phyloP scores from a whole-genome alignment of 2,888 invertebrate genomes.

The Prosopocoilus inquinatus region DNA sequence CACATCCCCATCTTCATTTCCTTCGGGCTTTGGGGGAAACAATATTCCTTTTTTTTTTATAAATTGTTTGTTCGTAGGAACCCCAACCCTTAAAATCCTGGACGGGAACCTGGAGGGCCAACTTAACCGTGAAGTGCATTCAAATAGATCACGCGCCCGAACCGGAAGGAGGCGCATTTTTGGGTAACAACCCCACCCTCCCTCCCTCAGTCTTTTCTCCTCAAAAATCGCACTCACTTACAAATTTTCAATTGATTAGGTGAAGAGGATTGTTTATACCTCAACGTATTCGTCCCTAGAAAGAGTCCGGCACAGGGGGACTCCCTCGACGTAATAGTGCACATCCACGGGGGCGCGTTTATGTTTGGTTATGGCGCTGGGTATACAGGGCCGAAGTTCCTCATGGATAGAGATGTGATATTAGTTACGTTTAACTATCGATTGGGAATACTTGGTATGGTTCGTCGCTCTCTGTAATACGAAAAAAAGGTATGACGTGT shows the following conservation, averaged over 20 bases:
- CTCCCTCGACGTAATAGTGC: conserved; percentile 58
- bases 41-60: too few species aligned
- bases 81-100: conserved; percentile 57
- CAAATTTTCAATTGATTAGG: conserved; percentile 46
- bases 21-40: too few species aligned
- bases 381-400: conserved; percentile 53
- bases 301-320: conserved; percentile 22
- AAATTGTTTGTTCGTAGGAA: conserved; percentile 42
- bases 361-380: conserved; percentile 60
- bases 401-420: conserved; percentile 63
- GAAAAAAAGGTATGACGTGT: background rate
- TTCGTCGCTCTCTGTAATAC: background rate
- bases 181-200: background rate
- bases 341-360: conserved; percentile 63
- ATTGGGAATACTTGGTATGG: conserved; percentile 60
- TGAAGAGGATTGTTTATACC: conserved; percentile 61
- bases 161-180: conserved; percentile 15
- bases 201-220: too few species aligned
- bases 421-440: conserved; percentile 66
- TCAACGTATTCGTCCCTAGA: conserved; percentile 59
- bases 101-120: conserved; percentile 64
- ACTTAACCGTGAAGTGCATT: conserved; percentile 29
- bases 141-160: conserved; percentile 17
- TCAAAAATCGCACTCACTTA: too few species aligned
- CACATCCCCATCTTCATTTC: too few species aligned